Evolutionary conservation across 2,888 invertebrate genomes (phyloP).

Genomic region (Limnephilus rhombicus): DNA sequence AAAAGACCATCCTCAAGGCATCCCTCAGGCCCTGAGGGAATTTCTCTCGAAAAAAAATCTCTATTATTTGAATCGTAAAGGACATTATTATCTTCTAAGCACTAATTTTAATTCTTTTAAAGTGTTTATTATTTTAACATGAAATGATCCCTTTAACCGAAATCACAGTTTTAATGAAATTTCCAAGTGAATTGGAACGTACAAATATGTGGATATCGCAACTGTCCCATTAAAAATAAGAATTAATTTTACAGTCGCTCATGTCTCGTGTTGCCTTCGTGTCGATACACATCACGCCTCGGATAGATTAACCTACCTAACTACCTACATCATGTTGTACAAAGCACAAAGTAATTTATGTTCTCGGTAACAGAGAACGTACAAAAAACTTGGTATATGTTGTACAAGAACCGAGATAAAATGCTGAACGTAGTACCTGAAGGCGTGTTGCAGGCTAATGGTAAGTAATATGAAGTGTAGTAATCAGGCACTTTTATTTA

Average conservation of each 20-base stretch:
- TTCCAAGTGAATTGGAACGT: constrained; percentile 2
- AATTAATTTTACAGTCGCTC: constrained; percentile 61
- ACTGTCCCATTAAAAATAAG: constrained; percentile 58
- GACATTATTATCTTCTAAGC: too few species aligned
- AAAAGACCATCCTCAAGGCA: too few species aligned
- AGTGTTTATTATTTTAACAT: too few species aligned
- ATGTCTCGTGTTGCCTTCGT: constrained; percentile 51
- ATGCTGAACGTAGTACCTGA: background rate
- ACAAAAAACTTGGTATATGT: background rate
- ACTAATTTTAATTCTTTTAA: too few species aligned
- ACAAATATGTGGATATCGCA: constrained; percentile 3
- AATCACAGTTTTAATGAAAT: background rate
- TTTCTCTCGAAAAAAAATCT: too few species aligned
- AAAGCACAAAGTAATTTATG: background rate
- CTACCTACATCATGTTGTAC: background rate
- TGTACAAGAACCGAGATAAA: background rate
- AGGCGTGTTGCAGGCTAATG: background rate
- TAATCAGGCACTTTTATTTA: background rate
- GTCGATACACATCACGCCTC: constrained; percentile 59
- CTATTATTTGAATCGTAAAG: too few species aligned
- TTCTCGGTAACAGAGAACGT: background rate
- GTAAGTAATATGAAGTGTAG: background rate
- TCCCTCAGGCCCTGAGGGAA: too few species aligned
- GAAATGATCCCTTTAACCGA: too few species aligned
- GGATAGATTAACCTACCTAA: constrained; percentile 42